Evolutionary conservation across 2,888 invertebrate genomes (phyloP).

Genomic region (Melieria picta): DNA sequence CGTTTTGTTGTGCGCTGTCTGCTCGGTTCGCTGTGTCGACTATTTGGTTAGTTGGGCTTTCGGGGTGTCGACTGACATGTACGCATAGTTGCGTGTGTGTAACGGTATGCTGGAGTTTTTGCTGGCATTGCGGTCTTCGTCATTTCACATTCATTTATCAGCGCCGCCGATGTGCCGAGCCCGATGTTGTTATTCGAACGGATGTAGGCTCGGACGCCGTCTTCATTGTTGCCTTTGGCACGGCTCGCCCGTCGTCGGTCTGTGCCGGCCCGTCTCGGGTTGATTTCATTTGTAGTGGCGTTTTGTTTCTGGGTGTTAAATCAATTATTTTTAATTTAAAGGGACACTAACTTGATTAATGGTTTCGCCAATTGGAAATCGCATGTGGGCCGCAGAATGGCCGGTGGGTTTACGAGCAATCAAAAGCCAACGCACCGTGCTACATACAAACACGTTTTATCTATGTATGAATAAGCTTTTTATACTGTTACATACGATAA

Average conservation of each 20-base stretch:
- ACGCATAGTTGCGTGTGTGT: neutral
- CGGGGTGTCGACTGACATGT: conserved; percentile 2
- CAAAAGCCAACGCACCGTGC: neutral
- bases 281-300: conserved; percentile 27
- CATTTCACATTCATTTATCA: conserved; percentile 50
- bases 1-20: neutral
- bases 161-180: conserved; percentile 36
- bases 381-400: conserved; percentile 15
- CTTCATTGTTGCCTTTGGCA: neutral
- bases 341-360: conserved; percentile 57
- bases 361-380: conserved; percentile 40
- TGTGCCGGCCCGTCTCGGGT: conserved; percentile 12
- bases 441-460: too few species aligned
- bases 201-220: conserved; percentile 1
- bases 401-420: neutral
- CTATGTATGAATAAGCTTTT: neutral
- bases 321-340: conserved; percentile 58
- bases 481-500: too few species aligned
- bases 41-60: too few species aligned
- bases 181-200: conserved; percentile 13
- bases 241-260: neutral
- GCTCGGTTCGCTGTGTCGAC: neutral
- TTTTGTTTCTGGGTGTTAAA: conserved; percentile 48
- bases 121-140: conserved; percentile 42
- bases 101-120: conserved; percentile 21